Conservation (phyloP, 2,888 invertebrate species). For the Drosophila peninsularis region DNA sequence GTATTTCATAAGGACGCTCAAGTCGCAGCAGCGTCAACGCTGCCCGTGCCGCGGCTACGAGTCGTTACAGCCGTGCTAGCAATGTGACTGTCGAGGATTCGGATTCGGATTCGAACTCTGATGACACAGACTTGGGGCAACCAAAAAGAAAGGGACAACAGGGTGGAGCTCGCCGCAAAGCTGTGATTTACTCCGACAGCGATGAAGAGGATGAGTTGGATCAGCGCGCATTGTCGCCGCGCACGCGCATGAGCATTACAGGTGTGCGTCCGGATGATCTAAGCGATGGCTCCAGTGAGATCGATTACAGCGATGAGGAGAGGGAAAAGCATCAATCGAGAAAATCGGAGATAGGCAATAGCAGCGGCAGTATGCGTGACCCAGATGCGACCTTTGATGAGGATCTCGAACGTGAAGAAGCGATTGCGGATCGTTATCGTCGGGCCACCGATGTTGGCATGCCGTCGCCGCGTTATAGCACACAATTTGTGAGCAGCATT, state of each 20-base stretch:
- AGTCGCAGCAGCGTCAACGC: conserved; percentile 14
- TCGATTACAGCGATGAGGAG: conserved; percentile 72
- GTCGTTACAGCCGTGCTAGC: conserved; percentile 10
- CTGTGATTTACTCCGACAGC: conserved; percentile 53
- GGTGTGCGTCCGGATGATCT: conserved; percentile 81
- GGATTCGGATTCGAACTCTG: conserved; percentile 40
- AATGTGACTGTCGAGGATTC: conserved; percentile 57
- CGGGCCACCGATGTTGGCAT: conserved; percentile 1
- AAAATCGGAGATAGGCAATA: background rate
- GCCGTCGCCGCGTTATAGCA: conserved; percentile 68
- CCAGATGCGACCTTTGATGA: conserved; percentile 7
- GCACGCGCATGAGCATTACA: conserved; percentile 83
- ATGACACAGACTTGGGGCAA: conserved; percentile 10
- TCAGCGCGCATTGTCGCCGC: conserved; percentile 76
- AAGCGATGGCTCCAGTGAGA: conserved; percentile 77
- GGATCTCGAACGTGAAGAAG: conserved; percentile 3
- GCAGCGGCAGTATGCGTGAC: background rate
- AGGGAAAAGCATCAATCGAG: conserved; percentile 25
- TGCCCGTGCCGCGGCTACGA: background rate
- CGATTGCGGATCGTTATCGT: conserved; percentile 14
- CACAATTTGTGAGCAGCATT: conserved; percentile 68
- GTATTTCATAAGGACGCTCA: conserved; percentile 34
- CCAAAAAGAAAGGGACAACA: background rate
- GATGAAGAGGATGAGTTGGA: conserved; percentile 77
- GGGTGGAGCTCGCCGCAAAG: conserved; percentile 1